Conservation (phyloP, 2,888 invertebrate species). For the Timema podura region DNA sequence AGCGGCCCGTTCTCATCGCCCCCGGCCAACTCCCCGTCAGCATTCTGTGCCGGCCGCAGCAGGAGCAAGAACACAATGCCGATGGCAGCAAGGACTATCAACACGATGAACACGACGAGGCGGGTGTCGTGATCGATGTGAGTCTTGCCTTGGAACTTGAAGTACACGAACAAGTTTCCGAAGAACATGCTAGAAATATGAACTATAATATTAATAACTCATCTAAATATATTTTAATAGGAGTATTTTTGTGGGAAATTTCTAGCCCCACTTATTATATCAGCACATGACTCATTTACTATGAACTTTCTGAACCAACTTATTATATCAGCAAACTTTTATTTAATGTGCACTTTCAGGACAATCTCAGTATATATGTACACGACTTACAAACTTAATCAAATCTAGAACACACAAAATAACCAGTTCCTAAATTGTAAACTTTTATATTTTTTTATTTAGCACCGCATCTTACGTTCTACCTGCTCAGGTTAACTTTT, state of each 20-base stretch:
- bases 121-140: slow-evolving; percentile 69
- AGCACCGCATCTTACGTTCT: too few relatives aligned
- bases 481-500: too few relatives aligned
- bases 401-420: too few relatives aligned
- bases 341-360: too few relatives aligned
- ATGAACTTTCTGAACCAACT: too few relatives aligned
- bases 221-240: background rate
- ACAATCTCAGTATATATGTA: too few relatives aligned
- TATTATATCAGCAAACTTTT: background rate
- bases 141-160: slow-evolving; percentile 77
- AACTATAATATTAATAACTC: background rate
- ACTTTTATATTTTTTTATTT: too few relatives aligned
- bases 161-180: slow-evolving; percentile 93
- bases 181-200: slow-evolving; percentile 74
- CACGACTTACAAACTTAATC: too few relatives aligned
- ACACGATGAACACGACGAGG: slow-evolving; percentile 73
- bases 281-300: too few relatives aligned
- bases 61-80: slow-evolving; percentile 66
- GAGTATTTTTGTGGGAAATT: background rate
- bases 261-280: background rate
- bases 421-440: too few relatives aligned
- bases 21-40: slow-evolving; percentile 39
- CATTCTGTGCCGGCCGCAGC: slow-evolving; percentile 51
- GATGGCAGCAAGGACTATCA: slow-evolving; percentile 60
- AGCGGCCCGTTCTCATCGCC: slow-evolving; percentile 52